Evolutionary conservation across 1,140 invertebrate species (phyloP), one percentile per base, ranked within the genome.

Genomic region (Drosophila takahashii): DNA sequence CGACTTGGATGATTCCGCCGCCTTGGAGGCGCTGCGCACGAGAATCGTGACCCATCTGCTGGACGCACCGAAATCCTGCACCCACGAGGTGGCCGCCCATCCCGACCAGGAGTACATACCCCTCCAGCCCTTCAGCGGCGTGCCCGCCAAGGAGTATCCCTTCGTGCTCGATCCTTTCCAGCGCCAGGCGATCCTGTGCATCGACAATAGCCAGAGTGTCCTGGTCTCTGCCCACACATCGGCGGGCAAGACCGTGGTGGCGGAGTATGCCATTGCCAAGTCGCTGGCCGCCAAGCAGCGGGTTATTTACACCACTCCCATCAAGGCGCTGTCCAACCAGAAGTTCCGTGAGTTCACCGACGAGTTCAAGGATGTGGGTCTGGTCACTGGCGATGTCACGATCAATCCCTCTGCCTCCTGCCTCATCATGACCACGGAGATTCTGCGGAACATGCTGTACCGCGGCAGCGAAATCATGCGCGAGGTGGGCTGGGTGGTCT

Each of bases 361-460:
- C 92, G 98, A 99, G 92, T 99, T 99, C 90, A 95, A 96, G 92
- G 99, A 99, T 93, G 99, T 99, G 27, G 99, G 99, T 53, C 93
- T 99, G 8, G 96, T 99, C 73, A 99, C 99, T 57, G 99, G 99
- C 42, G 99, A 99, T 94, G 98, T 99, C 4, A 99, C 99, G 4
- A 99, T 99, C 37, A 99, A 99, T 94, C 98, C 98, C 16, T 96
- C 96, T 34, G 99, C 99, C 13, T 98, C 97, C 77, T 98, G 98
- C 93, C 94, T 99, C 29, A 99, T 99, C 70, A 99, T 99, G 99
- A 99, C 99, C 3, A 99, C 99, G 32, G 99, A 99, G 95, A 99
- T 99, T 95, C 93, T 99, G 56, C 93, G 99, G 75, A 99, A 98
- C 87, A 99, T 99, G 99, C 93, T 99, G 18, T 99, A 99, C 90